These are phyloP conservation scores for Eucera pruinosa DNA, from an alignment of 2,888 invertebrate genomes.

Conservation along the genomic window DNA sequence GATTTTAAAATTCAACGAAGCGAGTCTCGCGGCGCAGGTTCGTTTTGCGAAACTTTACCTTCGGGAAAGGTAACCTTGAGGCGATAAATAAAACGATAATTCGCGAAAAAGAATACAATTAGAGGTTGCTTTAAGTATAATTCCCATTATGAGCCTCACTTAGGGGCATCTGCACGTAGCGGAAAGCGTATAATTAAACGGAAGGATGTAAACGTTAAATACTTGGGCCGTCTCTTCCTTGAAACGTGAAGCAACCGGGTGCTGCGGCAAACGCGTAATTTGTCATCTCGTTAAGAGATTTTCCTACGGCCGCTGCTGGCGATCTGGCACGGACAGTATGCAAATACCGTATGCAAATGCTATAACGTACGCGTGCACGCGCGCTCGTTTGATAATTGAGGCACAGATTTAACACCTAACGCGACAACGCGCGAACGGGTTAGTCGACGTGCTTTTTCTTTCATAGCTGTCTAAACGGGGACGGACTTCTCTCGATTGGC, in stretches of 20 bases:
- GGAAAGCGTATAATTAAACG: neutral
- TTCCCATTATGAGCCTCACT: neutral
- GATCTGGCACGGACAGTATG: conserved; percentile 18
- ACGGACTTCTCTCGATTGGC: neutral
- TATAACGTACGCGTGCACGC: conserved; percentile 22
- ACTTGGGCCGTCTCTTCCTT: neutral
- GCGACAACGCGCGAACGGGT: conserved; percentile 62
- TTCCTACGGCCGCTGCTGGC: conserved; percentile 24
- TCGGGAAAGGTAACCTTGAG: too few relatives aligned
- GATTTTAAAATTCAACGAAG: neutral
- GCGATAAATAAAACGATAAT: neutral
- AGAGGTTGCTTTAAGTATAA: neutral
- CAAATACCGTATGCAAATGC: conserved; percentile 31
- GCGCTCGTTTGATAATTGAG: conserved; percentile 55
- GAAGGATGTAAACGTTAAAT: too few relatives aligned
- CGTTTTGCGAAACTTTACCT: neutral
- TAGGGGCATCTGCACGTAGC: neutral
- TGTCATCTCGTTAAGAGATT: conserved; percentile 35
- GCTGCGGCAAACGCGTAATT: conserved; percentile 27
- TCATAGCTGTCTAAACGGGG: neutral
- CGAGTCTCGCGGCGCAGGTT: neutral
- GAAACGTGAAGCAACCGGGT: neutral
- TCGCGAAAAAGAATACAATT: neutral
- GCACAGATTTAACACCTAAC: conserved; percentile 61
- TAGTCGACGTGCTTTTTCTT: conserved; percentile 17